A percentile compares a stretch with the other conserved stretches of the same genome.
Conservation (phyloP, 2,113 vertebrate genomes). For the Parus major region DNA sequence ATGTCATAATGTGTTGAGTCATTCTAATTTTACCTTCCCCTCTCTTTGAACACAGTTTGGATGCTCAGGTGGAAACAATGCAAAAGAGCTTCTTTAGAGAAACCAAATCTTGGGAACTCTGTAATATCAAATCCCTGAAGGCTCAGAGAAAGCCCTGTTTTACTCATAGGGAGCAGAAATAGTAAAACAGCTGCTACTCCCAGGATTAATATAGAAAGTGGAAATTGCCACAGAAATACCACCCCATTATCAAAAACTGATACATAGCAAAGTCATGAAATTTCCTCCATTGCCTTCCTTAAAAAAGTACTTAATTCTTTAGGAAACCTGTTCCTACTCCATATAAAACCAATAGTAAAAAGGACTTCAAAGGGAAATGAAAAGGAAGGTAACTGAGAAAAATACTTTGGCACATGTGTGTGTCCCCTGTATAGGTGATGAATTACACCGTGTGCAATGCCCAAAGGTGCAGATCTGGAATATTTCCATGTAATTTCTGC, state of each 20-base stretch:
- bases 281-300: not conserved
- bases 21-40: not conserved
- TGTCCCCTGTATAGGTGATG: not conserved
- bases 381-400: not conserved
- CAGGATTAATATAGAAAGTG: not conserved
- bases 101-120: not conserved
- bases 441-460: not conserved
- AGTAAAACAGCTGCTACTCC: not conserved
- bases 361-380: not conserved
- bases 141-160: not conserved
- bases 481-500: not conserved
- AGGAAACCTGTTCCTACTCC: not conserved
- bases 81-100: not conserved
- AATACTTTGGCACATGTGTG: rapidly evolving
- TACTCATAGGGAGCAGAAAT: not conserved
- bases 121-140: not conserved
- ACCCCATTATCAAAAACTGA: not conserved
- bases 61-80: not conserved
- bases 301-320: not conserved
- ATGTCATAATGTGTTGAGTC: not conserved
- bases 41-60: not conserved
- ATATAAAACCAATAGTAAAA: not conserved
- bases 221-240: not conserved
- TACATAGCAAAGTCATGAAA: not conserved
- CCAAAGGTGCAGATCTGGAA: not conserved